Evolutionary conservation across 2,113 vertebrate species (phyloP).

Genomic region (Reinhardtius hippoglossoides): DNA sequence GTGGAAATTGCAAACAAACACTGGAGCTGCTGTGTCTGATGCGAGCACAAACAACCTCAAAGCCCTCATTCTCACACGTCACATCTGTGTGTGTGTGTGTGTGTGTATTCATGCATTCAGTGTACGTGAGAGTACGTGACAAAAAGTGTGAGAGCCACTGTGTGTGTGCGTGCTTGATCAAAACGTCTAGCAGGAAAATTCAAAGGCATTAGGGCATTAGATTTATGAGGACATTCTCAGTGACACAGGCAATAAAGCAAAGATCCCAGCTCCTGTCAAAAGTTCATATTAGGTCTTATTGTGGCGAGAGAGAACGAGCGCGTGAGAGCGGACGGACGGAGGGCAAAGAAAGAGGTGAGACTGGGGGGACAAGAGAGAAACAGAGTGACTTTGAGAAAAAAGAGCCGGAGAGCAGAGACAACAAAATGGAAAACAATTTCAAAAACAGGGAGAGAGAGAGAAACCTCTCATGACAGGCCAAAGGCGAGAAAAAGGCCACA

Average conservation of each 20-base stretch:
- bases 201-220: conserved; percentile 65
- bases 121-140: conserved; percentile 28
- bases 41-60: conserved; percentile 72
- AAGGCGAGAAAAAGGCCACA: conserved; percentile 44
- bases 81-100: conserved; percentile 37
- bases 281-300: conserved; percentile 73
- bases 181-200: conserved; percentile 55
- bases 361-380: conserved; percentile 18
- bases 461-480: conserved; percentile 54
- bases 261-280: conserved; percentile 69
- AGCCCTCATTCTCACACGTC: conserved; percentile 67
- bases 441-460: conserved; percentile 24
- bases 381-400: conserved; percentile 17
- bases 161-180: conserved; percentile 8
- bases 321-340: background rate
- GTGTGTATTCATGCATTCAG: background rate
- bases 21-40: conserved; percentile 68
- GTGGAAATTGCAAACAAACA: conserved; percentile 77
- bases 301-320: conserved; percentile 28
- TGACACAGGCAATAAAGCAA: conserved; percentile 70
- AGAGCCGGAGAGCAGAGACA: conserved; percentile 23
- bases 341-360: conserved; percentile 30
- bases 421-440: conserved; percentile 46
- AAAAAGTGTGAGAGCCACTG: background rate
- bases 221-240: conserved; percentile 70